Evolutionary conservation across 2,113 vertebrate genomes (phyloP).

Genomic region (Eonycteris spelaea): DNA sequence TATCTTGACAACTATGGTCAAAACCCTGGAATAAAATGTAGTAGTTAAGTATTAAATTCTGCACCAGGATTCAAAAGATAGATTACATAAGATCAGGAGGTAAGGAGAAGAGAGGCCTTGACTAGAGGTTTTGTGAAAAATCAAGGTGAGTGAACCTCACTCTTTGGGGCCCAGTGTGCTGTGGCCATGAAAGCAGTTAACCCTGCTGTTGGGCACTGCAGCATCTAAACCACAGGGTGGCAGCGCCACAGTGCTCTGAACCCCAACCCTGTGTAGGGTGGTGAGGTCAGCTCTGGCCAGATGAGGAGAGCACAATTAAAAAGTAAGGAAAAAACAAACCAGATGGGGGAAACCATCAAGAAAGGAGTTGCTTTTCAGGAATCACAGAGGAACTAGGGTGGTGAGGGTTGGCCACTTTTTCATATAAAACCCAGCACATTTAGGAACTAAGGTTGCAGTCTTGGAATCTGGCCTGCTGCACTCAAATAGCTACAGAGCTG

Average conservation of each 20-base stretch:
- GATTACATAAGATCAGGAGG: background rate
- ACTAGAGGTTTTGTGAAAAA: background rate
- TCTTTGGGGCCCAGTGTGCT: background rate
- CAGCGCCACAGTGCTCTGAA: background rate
- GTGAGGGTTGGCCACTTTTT: background rate
- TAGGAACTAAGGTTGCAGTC: background rate
- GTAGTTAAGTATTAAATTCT: background rate
- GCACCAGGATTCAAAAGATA: background rate
- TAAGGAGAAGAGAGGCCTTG: background rate
- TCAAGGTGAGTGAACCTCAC: background rate
- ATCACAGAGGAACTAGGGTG: too few species aligned
- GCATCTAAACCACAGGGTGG: background rate
- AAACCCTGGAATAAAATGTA: background rate
- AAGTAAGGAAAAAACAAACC: too few species aligned
- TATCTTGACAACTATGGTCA: background rate
- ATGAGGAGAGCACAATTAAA: too few species aligned
- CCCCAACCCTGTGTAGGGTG: accelerated
- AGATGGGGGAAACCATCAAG: too few species aligned
- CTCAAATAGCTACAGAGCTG: background rate
- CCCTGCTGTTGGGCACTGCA: background rate
- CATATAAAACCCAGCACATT: background rate
- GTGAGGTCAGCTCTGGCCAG: background rate
- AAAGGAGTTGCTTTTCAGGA: too few species aligned
- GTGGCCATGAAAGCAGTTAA: accelerated
- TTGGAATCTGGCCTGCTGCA: background rate